A percentile compares a stretch with the other conserved stretches of the same genome.
These are phyloP conservation scores for Helleia helle DNA, from an alignment of 2,888 invertebrate species.

Conservation along the genomic window DNA sequence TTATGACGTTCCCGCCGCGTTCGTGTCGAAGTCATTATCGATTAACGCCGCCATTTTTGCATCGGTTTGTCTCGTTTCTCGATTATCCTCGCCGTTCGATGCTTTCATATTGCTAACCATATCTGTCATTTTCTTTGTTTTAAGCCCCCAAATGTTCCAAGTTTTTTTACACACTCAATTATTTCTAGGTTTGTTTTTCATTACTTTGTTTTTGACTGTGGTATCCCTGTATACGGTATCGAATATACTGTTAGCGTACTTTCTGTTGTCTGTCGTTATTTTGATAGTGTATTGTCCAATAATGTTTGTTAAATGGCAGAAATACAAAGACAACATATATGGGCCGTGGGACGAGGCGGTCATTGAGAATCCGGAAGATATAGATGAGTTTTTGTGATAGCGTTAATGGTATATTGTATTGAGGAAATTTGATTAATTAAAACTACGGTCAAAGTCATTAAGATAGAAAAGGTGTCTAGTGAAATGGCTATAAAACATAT, in stretches of 20 bases:
- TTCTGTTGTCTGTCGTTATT: constrained; percentile 74
- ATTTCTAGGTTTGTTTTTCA: constrained; percentile 64
- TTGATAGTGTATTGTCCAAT: constrained; percentile 83
- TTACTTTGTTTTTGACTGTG: constrained; percentile 66
- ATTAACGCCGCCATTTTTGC: constrained; percentile 96
- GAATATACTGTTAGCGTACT: constrained; percentile 72
- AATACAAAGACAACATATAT: constrained; percentile 91
- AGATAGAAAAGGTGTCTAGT: no score
- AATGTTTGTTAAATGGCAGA: constrained; percentile 84
- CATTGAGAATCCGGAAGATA: constrained; percentile 76
- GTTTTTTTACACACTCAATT: constrained; percentile 73
- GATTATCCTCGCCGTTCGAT: constrained; percentile 88
- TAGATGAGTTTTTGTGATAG: constrained; percentile 43
- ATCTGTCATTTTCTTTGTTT: constrained; percentile 90
- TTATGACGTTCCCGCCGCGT: constrained; percentile 89
- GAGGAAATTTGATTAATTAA: neutral
- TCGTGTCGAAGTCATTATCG: constrained; percentile 93
- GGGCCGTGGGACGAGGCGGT: constrained; percentile 99
- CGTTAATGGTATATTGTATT: constrained; percentile 12
- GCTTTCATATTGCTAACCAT: constrained; percentile 93
- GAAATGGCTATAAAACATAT: no score
- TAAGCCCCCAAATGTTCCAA: constrained; percentile 87
- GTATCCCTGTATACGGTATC: constrained; percentile 73
- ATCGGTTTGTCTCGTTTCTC: constrained; percentile 94
- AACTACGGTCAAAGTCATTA: no score